Evolutionary conservation across 2,888 invertebrate genomes (phyloP).

Genomic region (Drosophila mettleri): DNA sequence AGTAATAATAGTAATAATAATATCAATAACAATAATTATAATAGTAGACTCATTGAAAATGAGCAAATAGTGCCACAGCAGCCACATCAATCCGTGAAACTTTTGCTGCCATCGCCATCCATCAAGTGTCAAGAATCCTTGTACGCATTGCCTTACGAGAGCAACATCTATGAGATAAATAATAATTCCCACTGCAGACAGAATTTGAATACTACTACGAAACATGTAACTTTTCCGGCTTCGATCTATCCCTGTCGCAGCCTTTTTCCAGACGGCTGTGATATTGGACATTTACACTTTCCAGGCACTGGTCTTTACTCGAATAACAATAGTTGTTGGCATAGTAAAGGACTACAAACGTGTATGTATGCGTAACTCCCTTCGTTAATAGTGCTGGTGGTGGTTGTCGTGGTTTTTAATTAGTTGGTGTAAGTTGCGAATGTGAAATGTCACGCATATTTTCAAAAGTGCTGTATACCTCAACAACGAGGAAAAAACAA

Average conservation of each 20-base stretch:
- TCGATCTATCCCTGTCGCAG: conserved; percentile 82
- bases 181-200: conserved; percentile 75
- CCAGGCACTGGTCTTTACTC: neutral
- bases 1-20: conserved; percentile 36
- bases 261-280: conserved; percentile 81
- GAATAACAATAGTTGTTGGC: conserved; percentile 42
- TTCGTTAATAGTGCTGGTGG: conserved; percentile 1
- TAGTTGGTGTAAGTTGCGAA: conserved; percentile 59
- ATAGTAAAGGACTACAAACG: conserved; percentile 65
- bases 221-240: conserved; percentile 40
- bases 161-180: conserved; percentile 72
- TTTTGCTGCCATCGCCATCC: conserved; percentile 27
- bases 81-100: conserved; percentile 32
- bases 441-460: conserved; percentile 59
- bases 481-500: conserved; percentile 24
- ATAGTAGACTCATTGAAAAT: conserved; percentile 28
- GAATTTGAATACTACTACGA: conserved; percentile 58
- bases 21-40: conserved; percentile 30
- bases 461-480: conserved; percentile 31
- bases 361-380: conserved; percentile 57
- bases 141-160: conserved; percentile 41
- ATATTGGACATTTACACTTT: conserved; percentile 69
- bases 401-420: conserved; percentile 51
- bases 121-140: conserved; percentile 73
- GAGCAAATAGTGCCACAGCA: conserved; percentile 40